phyloP scores from a whole-genome alignment of 2,797 vertebrate genomes.

The Tiaroga cobitis region DNA sequence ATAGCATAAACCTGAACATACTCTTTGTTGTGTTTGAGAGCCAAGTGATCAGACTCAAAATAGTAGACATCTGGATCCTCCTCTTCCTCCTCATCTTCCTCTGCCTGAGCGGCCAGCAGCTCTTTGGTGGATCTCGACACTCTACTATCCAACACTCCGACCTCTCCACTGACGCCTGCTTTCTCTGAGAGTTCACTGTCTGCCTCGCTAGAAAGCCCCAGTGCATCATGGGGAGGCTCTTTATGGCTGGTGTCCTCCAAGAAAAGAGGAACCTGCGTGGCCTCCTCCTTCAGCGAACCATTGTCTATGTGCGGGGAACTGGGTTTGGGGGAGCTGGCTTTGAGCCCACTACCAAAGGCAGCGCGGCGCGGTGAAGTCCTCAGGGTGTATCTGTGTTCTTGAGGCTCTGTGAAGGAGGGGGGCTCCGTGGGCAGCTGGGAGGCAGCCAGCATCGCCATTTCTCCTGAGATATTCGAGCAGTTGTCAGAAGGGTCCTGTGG shows the following conservation, averaged over 20 bases:
- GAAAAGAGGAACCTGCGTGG: slow-evolving; percentile 71
- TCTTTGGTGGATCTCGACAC: slow-evolving; percentile 83
- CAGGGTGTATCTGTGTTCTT: slow-evolving; percentile 95
- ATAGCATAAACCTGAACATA: slow-evolving; percentile 81
- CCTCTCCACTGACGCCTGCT: slow-evolving; percentile 73
- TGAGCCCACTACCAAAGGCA: slow-evolving; percentile 72
- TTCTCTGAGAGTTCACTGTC: slow-evolving; percentile 71
- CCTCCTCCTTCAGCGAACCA: slow-evolving; percentile 84
- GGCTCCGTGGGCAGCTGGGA: slow-evolving; percentile 76
- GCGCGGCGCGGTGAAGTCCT: slow-evolving; percentile 93
- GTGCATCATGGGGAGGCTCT: slow-evolving; percentile 60
- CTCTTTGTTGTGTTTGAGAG: slow-evolving; percentile 99
- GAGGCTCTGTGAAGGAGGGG: slow-evolving; percentile 87
- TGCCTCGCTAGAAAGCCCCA: slow-evolving; percentile 61
- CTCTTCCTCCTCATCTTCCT: slow-evolving; percentile 87
- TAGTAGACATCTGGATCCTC: slow-evolving; percentile 99
- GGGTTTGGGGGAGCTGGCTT: slow-evolving; percentile 85
- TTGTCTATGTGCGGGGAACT: slow-evolving; percentile 89
- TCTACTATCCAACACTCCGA: slow-evolving; percentile 67
- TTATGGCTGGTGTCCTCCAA: slow-evolving; percentile 62
- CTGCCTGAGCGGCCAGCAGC: slow-evolving; percentile 73
- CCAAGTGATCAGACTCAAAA: slow-evolving; percentile 99
- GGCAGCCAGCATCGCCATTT: slow-evolving; percentile 73
- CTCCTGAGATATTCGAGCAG: slow-evolving; percentile 85
- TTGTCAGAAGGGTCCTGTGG: slow-evolving; percentile 63